Conservation (phyloP, 2,113 vertebrate genomes). For the Columba livia region DNA sequence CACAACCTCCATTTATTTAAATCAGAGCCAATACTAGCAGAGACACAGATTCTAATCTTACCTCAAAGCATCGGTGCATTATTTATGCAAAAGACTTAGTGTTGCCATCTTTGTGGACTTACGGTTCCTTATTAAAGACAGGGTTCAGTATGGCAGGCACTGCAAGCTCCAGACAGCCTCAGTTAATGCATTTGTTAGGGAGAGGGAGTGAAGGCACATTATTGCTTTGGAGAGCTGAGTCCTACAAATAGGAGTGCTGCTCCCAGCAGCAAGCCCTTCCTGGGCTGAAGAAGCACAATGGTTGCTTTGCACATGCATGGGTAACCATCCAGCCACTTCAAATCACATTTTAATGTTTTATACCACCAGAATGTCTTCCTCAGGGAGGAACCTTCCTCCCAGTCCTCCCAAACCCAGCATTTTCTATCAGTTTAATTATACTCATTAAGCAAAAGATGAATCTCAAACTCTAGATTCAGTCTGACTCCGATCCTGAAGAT, state of each 20-base stretch:
- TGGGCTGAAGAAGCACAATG: accelerated
- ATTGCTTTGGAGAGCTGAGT: neutral
- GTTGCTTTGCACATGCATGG: neutral
- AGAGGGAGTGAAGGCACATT: neutral
- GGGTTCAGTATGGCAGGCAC: neutral
- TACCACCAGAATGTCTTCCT: neutral
- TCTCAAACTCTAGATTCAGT: neutral
- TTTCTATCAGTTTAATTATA: neutral
- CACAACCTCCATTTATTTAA: neutral
- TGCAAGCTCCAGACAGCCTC: neutral
- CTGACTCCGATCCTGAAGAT: neutral
- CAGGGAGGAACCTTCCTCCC: neutral
- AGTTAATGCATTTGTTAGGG: neutral
- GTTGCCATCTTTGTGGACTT: neutral
- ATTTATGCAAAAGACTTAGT: neutral
- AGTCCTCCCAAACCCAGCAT: neutral
- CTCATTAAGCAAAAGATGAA: neutral
- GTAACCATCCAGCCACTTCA: neutral
- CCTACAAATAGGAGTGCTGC: neutral
- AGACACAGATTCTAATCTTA: neutral
- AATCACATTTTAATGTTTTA: neutral
- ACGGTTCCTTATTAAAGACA: neutral
- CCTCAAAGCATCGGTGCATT: neutral
- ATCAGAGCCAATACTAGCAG: neutral
- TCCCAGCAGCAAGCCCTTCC: neutral